Percentiles rank a stretch among this genome's conserved stretches.
phyloP scores from a whole-genome alignment of 2,113 vertebrate species.

The Podocnemis expansa region DNA sequence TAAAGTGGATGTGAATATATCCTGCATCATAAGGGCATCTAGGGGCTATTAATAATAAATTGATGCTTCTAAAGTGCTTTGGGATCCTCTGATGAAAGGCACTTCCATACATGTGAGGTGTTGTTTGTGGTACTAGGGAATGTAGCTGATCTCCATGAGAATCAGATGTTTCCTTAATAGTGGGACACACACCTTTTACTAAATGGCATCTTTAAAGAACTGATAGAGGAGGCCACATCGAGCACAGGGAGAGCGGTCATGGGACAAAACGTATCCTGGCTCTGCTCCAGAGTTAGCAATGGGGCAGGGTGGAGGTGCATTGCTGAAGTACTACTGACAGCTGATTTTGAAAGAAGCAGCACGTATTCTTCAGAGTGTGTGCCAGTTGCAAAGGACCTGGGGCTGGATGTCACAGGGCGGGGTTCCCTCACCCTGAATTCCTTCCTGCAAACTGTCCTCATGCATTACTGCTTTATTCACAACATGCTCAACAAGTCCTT shows the following conservation, averaged over 20 bases:
- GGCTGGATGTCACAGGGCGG: not conserved
- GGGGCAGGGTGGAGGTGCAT: not conserved
- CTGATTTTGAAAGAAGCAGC: not conserved
- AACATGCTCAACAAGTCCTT: not conserved
- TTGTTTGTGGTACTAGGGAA: not conserved
- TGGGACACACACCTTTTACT: not conserved
- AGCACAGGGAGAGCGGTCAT: not conserved
- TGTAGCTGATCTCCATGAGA: not conserved
- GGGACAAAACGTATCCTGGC: not conserved
- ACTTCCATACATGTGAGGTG: not conserved
- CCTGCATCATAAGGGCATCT: rapidly evolving
- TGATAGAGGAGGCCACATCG: not conserved
- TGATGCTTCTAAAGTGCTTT: not conserved
- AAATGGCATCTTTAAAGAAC: not conserved
- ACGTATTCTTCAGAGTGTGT: not conserved
- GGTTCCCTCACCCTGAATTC: not conserved
- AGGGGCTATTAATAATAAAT: not conserved
- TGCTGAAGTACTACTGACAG: not conserved
- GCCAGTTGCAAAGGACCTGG: not conserved
- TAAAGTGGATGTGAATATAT: not conserved
- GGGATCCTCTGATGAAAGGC: not conserved
- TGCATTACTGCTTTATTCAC: not conserved
- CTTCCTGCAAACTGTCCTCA: not conserved
- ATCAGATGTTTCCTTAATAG: not conserved
- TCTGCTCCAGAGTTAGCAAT: not conserved